These are phyloP conservation scores for Aphis craccivora DNA, from an alignment of 1,140 invertebrate genomes.

Conservation along the genomic window DNA sequence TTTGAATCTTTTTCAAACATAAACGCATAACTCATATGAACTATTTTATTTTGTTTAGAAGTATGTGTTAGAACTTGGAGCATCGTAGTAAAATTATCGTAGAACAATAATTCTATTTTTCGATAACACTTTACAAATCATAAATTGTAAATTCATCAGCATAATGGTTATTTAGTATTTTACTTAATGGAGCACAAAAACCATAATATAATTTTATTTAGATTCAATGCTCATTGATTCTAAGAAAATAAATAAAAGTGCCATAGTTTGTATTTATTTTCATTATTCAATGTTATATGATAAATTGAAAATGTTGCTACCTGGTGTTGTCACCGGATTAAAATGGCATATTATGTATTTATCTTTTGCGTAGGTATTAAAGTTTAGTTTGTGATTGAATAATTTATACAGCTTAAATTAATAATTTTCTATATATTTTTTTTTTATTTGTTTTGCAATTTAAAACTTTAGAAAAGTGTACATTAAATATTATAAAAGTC, in stretches of 20 bases:
- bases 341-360: not conserved
- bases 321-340: not conserved
- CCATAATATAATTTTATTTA: not conserved
- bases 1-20: not conserved
- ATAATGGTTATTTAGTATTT: not conserved
- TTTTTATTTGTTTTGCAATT: not conserved
- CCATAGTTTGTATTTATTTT: not conserved
- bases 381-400: not conserved
- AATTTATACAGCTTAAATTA: not conserved
- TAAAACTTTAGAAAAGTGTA: not conserved
- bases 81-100: not conserved
- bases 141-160: not conserved
- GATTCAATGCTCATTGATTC: not conserved
- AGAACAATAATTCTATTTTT: not conserved
- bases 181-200: not conserved
- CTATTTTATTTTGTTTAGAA: not conserved
- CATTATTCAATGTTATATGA: not conserved
- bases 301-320: not conserved
- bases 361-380: not conserved
- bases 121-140: not conserved
- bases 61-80: not conserved
- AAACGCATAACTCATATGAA: not conserved
- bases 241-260: not conserved
- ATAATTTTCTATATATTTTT: not conserved
- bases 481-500: not conserved